Evolutionary conservation across 1,140 invertebrate genomes (phyloP), one percentile per base, ranked within the genome.

Genomic region (Bradynema listronoti): DNA sequence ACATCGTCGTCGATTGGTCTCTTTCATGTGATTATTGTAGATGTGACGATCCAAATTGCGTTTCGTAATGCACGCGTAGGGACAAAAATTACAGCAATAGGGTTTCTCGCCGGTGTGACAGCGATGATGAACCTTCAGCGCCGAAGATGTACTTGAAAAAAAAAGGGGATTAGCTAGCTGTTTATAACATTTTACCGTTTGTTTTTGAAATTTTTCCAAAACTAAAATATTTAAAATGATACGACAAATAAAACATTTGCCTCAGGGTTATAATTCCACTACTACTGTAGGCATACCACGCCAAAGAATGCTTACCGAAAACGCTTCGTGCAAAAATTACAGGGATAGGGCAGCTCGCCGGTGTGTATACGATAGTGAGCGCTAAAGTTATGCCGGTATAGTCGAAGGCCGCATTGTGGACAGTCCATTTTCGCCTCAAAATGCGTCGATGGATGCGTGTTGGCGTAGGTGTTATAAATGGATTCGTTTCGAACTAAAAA

Each of bases 51-150:
- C 68, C 7, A 75, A 50, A 66, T 75, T 75, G 16, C 72, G 52
- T 49, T 75, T 75, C n/a, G 73, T 77, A 64, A 91, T 96, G 4
- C 92, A 91, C 0, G 91, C 89, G 80, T 98, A 98, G 6, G 89
- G 86, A 80, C 93, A 97, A 78, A 88, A 86, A 1, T 89, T 88
- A 81, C 93, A 98, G 73, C 88, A 87, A 83, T 97, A 98, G 0
- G 92, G 93, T 76, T 95, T 95, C 79, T 95, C 91, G 0, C 93
- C 91, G 0, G 93, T 96, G 79, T 97, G 93, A 0, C 63, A 66
- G 32, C 72, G 46, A 34, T 55, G 53, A 45, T 75, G 72, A 1
- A 75, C 72, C 34, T 60, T 69, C 22, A 71, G 42, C 14, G 72
- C 64, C n/a, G 74, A 77, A 3, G 58, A 61, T 22, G 73, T 77